Evolutionary conservation across 2,797 vertebrate species (phyloP), one percentile per base, ranked within the genome.

Genomic region (Mycteria americana): DNA sequence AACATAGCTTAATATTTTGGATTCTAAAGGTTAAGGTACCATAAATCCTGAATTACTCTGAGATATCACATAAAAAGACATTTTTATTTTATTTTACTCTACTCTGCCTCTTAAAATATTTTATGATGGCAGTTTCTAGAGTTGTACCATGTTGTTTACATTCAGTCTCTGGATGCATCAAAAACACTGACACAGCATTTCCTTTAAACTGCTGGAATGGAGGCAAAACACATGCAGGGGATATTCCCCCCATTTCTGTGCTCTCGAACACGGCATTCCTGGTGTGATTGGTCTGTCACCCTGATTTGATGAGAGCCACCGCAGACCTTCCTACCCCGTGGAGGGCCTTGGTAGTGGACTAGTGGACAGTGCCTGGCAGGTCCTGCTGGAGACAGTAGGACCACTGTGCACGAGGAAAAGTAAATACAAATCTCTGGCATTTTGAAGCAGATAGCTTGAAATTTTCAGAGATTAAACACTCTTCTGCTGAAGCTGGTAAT

Each of bases 1-100:
- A 98, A 98, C 98, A 98, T 98, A 98, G 98, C 97, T 98, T 98
- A 98, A 98, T 98, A 98, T 98, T 98, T 98, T 98, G 98, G 98
- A 98, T 98, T 98, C 98, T 98, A 98, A 98, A 98, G 98, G 98
- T 98, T 98, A 98, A 98, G 98, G 97, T 98, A 97, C 94, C 95
- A 98, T 98, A 98, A 98, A 98, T 98, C 98, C 97, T 98, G 97
- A 98, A 98, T 98, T 98, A 98, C 98, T 98, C 98, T 97, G 97
- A 98, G 98, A 98, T 98, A 98, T 98, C 98, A 98, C 98, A 98
- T 98, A 98, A 98, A 98, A 98, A 98, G 98, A 98, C 98, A 98
- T 98, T 98, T 98, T 98, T 98, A 98, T 98, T 98, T 98, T 98
- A 98, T 98, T 98, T 98, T 98, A 98, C 98, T 98, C 98, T 98